Base-by-base conservation (phyloP, 2,797 vertebrate genomes). In the Clarias laeviceps region DNA sequence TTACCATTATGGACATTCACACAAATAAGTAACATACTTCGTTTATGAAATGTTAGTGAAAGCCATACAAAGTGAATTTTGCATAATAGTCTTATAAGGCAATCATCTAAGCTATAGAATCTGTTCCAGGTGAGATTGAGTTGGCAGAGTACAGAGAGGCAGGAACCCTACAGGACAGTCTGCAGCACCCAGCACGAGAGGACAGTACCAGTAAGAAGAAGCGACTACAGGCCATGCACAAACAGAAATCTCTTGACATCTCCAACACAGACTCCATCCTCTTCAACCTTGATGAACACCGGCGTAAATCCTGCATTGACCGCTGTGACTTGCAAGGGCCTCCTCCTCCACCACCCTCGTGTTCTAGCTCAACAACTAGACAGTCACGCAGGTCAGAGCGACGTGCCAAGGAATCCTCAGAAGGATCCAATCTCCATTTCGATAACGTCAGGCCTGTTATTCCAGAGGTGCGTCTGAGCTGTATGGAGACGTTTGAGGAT, bases 221-320 rank as follows among this genome's bases (percentile, higher is more conserved):
- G 91, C 95, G 97, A 64, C 95, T 99, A 56, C 98, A 97, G 91
- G 97, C 98, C 93, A 97, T 99, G 91, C 95, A 95, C 91, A 99
- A 99, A 94, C 98, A 99, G 94, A 98, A 99, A 93, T 99, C 98
- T 92, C 95, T 99, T 92, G 98, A 99, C 94, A 99, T 99, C 90
- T 95, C 97, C 92, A 99, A 99, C 85, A 97, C 98, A 9, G 98
- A 99, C 94, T 98, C 98, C 88, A 95, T 99, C 90, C 95, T 99
- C 88, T 99, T 97, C 87, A 97, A 98, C 50, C 91, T 99, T 90
- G 98, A 99, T 3, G 98, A 99, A 83, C 97, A 98, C 85, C 95
- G 98, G 2, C 96, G 98, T 85, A 99, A 99, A 91, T 99, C 98
- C 82, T 99, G 98, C 94, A 98, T 99, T 72, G 98, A 99, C 90